Evolutionary conservation across 2,113 vertebrate genomes (phyloP).

Genomic region (Propithecus coquereli): DNA sequence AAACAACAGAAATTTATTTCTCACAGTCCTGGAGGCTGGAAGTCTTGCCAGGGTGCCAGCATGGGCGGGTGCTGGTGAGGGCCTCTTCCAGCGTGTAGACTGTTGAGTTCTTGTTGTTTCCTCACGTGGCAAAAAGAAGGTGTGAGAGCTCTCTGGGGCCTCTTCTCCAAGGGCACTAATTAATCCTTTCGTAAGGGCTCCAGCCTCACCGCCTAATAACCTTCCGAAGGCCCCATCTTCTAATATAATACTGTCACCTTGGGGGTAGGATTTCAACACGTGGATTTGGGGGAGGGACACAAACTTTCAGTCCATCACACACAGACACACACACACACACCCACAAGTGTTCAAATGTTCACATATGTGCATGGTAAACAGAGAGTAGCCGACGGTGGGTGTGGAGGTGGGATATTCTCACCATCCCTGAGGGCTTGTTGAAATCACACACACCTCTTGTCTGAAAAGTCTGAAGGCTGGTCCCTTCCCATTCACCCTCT

Average conservation of each 20-base stretch:
- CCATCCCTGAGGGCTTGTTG: background rate
- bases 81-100: background rate
- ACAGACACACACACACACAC: no score
- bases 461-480: background rate
- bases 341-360: background rate
- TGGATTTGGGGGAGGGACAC: background rate
- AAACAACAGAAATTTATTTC: background rate
- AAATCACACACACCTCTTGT: background rate
- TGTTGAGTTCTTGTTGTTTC: background rate
- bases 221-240: background rate
- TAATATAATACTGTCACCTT: background rate
- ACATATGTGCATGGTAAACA: background rate
- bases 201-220: background rate
- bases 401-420: no score
- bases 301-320: background rate
- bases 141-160: background rate
- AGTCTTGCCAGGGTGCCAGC: background rate
- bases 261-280: background rate
- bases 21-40: background rate
- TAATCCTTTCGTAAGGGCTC: background rate
- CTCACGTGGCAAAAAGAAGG: background rate
- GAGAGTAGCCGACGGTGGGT: background rate
- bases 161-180: background rate
- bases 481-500: background rate
- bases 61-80: accelerated